Evolutionary conservation across 2,113 vertebrate genomes (phyloP), one percentile per base, ranked within the genome.

Genomic region (Dipodomys spectabilis): DNA sequence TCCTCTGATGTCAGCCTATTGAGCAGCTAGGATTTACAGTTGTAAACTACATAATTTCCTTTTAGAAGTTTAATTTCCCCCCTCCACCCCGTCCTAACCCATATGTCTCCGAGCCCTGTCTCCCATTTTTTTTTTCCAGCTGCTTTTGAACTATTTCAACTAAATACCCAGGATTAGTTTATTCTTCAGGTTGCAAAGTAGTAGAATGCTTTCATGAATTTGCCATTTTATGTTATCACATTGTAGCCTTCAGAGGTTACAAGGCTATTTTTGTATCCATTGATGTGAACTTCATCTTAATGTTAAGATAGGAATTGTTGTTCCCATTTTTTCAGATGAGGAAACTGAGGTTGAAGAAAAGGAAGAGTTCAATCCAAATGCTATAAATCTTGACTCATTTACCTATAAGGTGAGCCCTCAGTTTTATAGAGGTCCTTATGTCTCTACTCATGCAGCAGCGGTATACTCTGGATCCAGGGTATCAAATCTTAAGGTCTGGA

Each of bases 311-410:
- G 83, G 80, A 82, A 75, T 90, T 91, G 64, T 71, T 92, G 82
- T 92, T 73, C 35, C 68, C 72, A 22, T 82, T 57, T 95, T 94
- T 94, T 95, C 77, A 95, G 72, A 91, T 86, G 44, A 90, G 85
- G 74, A 88, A 75, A 87, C 74, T 94, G 60, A 93, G 84, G 65
- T 93, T 89, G 90, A 95, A 92, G 79, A 96, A 92, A 71, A 86
- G 72, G 82, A 94, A 71, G 78, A 92, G 77, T 82, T 69, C 35
- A 83, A 53, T 64, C 49, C 60, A 92, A 30, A 86, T 81, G 30
- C 86, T 81, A 27, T 94, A 84, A 84, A 87, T 30, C 5, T 22
- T 86, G 90, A 77, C 75, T 86, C 60, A 80, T 95, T 92, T 94
- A 79, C 72, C 28, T 90, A 3, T 88, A 95, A 89, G 49, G 69